Evolutionary conservation across 1,140 invertebrate species (phyloP).

Genomic region (Aphidius ervi): DNA sequence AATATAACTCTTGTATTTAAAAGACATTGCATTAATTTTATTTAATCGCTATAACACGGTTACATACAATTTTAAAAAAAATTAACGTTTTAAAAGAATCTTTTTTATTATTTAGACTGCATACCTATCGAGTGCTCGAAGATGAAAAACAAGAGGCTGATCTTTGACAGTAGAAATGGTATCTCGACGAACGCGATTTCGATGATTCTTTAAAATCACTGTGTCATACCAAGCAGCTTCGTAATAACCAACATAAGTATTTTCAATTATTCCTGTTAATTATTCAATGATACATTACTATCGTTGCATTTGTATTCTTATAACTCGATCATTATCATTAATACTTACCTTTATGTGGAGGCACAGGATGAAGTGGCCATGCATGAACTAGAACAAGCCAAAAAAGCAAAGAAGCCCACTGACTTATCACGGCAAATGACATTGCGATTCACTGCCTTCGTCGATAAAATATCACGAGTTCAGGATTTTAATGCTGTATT

Average conservation of each 20-base stretch:
- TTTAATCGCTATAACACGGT: not conserved
- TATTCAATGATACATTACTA: conserved; percentile 27
- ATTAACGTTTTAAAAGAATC: not conserved
- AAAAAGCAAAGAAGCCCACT: conserved; percentile 13
- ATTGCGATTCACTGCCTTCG: conserved; percentile 18
- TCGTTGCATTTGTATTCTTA: not conserved
- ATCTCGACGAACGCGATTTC: conserved; percentile 46
- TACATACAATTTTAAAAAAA: not conserved
- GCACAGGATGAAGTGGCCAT: conserved; percentile 17
- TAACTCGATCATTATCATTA: not conserved
- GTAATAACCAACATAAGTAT: conserved; percentile 56
- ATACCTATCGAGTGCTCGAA: conserved; percentile 53
- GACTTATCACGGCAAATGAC: conserved; percentile 13
- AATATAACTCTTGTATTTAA: too few species aligned
- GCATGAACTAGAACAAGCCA: conserved; percentile 13
- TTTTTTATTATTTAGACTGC: conserved; percentile 18
- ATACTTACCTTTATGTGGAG: conserved; percentile 18
- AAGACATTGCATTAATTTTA: too few species aligned
- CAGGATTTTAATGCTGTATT: too few species aligned
- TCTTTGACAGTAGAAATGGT: conserved; percentile 36
- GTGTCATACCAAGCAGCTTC: conserved; percentile 56
- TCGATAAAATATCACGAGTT: not conserved
- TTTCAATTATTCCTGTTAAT: conserved; percentile 46
- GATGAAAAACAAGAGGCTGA: conserved; percentile 42
- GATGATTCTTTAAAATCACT: conserved; percentile 46